Evolutionary conservation across 2,113 vertebrate species (phyloP).

Genomic region (Otus sunia): DNA sequence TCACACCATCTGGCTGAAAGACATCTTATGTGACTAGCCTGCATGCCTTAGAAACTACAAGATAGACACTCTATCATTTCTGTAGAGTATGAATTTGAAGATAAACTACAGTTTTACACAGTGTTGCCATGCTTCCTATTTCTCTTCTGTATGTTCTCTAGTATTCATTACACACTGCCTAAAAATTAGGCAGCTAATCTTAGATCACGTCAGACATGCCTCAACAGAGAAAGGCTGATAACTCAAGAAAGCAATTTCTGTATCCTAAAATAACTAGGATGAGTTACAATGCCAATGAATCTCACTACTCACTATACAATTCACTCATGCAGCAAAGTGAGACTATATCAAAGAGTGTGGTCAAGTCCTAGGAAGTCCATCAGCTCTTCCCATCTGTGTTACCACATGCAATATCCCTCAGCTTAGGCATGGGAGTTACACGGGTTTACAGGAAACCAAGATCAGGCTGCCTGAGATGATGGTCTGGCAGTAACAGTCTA

Average conservation of each 20-base stretch:
- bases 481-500: not conserved
- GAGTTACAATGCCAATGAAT: not conserved
- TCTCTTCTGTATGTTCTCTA: not conserved
- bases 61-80: not conserved
- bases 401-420: too few relatives aligned
- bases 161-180: not conserved
- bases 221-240: not conserved
- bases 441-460: not conserved
- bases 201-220: not conserved
- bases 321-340: not conserved
- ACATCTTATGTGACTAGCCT: not conserved
- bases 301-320: not conserved
- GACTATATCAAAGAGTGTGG: not conserved
- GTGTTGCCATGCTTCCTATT: not conserved
- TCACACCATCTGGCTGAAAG: not conserved
- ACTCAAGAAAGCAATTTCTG: not conserved
- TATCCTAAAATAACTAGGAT: not conserved
- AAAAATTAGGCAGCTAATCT: not conserved
- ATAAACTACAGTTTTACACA: not conserved
- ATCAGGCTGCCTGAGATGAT: not conserved
- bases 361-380: not conserved
- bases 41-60: not conserved
- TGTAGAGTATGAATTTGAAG: not conserved
- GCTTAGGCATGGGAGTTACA: accelerated
- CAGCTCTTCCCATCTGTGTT: not conserved